Evolutionary conservation across 2,113 vertebrate species (phyloP).

Genomic region (Proteles cristata): DNA sequence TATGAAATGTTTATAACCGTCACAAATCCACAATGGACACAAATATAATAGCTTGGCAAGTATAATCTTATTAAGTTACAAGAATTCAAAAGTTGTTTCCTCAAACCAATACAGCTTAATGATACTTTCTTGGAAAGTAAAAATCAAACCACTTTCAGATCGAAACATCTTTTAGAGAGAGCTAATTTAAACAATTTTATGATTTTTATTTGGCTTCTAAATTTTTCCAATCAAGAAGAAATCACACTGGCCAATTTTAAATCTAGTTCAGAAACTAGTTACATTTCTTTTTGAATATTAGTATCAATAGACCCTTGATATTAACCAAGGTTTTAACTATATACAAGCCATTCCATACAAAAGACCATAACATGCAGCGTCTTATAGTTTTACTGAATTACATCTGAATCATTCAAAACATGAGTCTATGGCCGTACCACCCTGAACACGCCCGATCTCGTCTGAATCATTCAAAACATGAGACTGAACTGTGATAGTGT

Average conservation of each 20-base stretch:
- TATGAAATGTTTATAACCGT: slow-evolving; percentile 13
- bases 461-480: neutral
- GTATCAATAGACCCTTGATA: slow-evolving; percentile 6
- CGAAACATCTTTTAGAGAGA: neutral
- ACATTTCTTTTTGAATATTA: slow-evolving; percentile 1
- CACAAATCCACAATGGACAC: neutral
- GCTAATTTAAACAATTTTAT: slow-evolving; percentile 17
- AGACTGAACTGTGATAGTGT: neutral
- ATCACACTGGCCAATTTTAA: neutral
- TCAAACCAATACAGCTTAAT: slow-evolving; percentile 29
- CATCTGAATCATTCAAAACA: neutral
- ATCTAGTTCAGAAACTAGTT: neutral
- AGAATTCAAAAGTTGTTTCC: slow-evolving; percentile 15
- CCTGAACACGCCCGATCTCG: no score
- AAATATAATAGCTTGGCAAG: neutral
- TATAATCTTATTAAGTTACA: slow-evolving; percentile 8
- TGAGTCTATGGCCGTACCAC: no score
- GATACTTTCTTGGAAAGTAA: neutral
- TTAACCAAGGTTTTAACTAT: neutral
- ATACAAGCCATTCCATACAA: slow-evolving; percentile 12
- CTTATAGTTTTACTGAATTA: neutral
- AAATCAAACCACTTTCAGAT: slow-evolving; percentile 4
- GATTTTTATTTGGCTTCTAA: slow-evolving; percentile 23
- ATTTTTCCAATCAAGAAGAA: neutral
- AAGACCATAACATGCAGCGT: neutral